Evolutionary conservation across 1,140 invertebrate species (phyloP), one percentile per base, ranked within the genome.

Genomic region (Panagrolaimus sp.): DNA sequence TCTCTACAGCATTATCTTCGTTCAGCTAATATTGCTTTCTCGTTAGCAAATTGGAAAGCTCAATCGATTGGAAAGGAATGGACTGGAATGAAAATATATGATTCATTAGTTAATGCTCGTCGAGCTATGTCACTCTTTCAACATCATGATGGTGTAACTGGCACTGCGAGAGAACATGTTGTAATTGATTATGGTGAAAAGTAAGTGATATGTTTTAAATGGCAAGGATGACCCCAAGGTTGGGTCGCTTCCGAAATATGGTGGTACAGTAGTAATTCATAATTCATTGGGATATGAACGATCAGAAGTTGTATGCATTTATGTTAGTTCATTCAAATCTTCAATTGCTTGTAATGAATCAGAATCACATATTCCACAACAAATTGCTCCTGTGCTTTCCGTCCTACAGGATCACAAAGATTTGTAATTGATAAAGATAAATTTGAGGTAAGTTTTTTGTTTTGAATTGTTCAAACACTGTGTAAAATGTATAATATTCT

Each of bases 121-220:
- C 85, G 90, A 70, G 87, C 88, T 78, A 87, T 96, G 11, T 89
- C 89, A 0, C 84, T 98, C 62, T 98, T 98, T 86, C 93, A 98
- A 84, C 96, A 99, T 85, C 96, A 99, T 84, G 96, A 98, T 85
- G 96, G 91, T 25, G 89, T 99, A 66, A 93, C 93, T n/a, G 96
- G 96, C 53, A 99, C 96, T 1, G 88, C 91, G 0, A 91, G 91
- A 80, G 90, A 92, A 76, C 88, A 90, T 77, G 96, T 99, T 25
- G 89, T 95, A 0, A 83, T 88, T 20, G 95, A 99, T 84, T 98
- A 98, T 85, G 92, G 91, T 43, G 86, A 89, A 67, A 94, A 89
- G 86, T 88, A 76, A 84, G 84, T 85, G n/a, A n/a, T n/a, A n/a
- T n/a, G n/a, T n/a, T n/a, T n/a, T n/a, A n/a, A n/a, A n/a, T n/a